Percentiles rank a stretch among this genome's conserved stretches.
phyloP scores from a whole-genome alignment of 2,113 vertebrate genomes.

The Casuarius casuarius region DNA sequence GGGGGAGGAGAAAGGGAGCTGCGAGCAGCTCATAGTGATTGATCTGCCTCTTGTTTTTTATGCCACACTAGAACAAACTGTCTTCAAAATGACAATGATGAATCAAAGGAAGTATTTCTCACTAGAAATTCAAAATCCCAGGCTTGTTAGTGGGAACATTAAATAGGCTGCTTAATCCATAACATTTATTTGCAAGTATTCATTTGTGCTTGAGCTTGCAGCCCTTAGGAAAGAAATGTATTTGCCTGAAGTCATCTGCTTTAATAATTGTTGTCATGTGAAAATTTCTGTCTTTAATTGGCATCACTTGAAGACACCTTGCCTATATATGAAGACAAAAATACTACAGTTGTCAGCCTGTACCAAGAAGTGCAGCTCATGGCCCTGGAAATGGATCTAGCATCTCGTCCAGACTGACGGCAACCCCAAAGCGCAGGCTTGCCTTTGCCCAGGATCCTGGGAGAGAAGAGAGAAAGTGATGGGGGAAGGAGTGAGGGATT shows the following conservation, averaged over 20 bases:
- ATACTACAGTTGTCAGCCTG: background rate
- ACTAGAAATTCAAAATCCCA: background rate
- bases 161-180: background rate
- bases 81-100: background rate
- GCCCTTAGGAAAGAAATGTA: background rate
- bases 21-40: constrained; percentile 10
- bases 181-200: background rate
- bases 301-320: background rate
- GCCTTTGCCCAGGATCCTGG: accelerated
- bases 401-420: accelerated
- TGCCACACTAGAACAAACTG: background rate
- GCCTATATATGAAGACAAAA: background rate
- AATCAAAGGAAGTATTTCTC: background rate
- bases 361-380: accelerated
- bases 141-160: background rate
- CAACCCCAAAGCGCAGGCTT: background rate
- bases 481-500: accelerated
- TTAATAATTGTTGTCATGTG: background rate
- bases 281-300: background rate
- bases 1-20: constrained; percentile 40
- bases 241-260: background rate
- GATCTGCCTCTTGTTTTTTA: background rate
- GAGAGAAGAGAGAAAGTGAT: accelerated
- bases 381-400: background rate
- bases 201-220: background rate